Conservation (phyloP, 2,113 vertebrate species). For the Crotalus horridus region DNA sequence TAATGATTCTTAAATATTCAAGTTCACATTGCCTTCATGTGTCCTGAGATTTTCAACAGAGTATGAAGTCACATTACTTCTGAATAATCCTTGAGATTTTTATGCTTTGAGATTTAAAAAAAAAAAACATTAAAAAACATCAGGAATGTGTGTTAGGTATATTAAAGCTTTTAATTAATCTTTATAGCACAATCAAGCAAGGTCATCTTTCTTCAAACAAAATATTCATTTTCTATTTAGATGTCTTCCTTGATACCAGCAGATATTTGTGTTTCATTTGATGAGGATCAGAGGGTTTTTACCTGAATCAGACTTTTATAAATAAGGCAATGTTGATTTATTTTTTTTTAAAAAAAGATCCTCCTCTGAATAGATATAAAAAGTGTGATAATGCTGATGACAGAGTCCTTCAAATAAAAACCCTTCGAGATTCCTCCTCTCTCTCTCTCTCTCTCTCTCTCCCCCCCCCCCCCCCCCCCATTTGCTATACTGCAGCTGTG, state of each 20-base stretch:
- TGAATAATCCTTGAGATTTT: constrained; percentile 51
- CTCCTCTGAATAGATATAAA: constrained; percentile 62
- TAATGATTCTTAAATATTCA: background rate
- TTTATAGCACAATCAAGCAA: constrained; percentile 57
- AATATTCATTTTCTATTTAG: constrained; percentile 60
- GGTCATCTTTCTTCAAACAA: constrained; percentile 61
- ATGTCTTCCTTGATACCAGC: constrained; percentile 52
- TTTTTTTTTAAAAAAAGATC: constrained; percentile 58
- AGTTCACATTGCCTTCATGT: constrained; percentile 19
- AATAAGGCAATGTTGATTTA: constrained; percentile 62
- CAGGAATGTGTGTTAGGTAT: constrained; percentile 45
- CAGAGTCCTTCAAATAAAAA: constrained; percentile 69
- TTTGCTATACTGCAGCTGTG: constrained; percentile 80
- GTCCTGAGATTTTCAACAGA: constrained; percentile 18
- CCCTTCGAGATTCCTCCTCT: constrained; percentile 66
- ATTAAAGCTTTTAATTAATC: constrained; percentile 56
- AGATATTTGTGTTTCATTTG: constrained; percentile 61
- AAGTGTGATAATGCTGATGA: constrained; percentile 63
- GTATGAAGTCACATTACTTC: constrained; percentile 6
- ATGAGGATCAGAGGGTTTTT: constrained; percentile 59
- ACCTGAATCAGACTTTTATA: constrained; percentile 52
- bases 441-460: constrained; percentile 60
- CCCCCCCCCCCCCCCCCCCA: constrained; percentile 67
- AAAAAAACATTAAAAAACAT: constrained; percentile 26
- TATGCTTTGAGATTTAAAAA: constrained; percentile 38